A percentile compares a stretch with the other conserved stretches of the same genome.
phyloP scores from a whole-genome alignment of 2,113 vertebrate species.

The Antidorcas marsupialis region DNA sequence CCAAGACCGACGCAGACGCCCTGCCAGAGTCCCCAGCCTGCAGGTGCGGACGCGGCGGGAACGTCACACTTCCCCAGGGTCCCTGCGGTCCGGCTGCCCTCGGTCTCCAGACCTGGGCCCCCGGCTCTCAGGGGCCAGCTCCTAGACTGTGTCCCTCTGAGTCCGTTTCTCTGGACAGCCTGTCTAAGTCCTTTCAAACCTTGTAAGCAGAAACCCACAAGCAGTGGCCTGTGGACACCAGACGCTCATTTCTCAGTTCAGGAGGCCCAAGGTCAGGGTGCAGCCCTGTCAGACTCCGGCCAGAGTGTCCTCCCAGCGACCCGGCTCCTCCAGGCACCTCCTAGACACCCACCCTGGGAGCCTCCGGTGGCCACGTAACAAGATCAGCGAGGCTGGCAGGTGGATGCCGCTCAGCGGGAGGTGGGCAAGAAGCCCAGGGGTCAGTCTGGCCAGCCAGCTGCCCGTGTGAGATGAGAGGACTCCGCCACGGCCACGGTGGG shows the following conservation, averaged over 20 bases:
- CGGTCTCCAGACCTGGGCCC: neutral
- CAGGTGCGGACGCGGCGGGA: accelerated
- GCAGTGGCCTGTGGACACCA: neutral
- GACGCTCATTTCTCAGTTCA: accelerated
- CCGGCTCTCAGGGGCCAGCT: neutral
- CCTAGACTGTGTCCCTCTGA: neutral
- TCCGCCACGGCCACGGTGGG: accelerated
- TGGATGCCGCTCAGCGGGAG: too few relatives aligned
- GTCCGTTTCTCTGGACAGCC: neutral
- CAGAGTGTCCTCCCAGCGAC: neutral
- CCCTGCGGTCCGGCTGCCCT: neutral
- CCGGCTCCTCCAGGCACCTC: neutral
- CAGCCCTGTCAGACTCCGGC: neutral
- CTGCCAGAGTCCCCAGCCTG: neutral
- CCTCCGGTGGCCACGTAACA: neutral
- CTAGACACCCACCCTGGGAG: neutral
- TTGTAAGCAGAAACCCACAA: neutral
- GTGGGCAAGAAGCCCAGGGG: neutral
- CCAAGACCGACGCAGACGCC: accelerated
- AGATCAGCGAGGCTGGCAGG: neutral
- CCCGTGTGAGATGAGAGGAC: neutral
- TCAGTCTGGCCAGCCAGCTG: neutral
- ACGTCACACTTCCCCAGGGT: neutral
- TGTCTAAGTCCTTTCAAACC: neutral
- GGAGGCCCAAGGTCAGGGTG: neutral